A percentile compares a stretch with the other conserved stretches of the same genome.
Conservation (phyloP, 2,113 vertebrate species). For the Chunga burmeisteri region DNA sequence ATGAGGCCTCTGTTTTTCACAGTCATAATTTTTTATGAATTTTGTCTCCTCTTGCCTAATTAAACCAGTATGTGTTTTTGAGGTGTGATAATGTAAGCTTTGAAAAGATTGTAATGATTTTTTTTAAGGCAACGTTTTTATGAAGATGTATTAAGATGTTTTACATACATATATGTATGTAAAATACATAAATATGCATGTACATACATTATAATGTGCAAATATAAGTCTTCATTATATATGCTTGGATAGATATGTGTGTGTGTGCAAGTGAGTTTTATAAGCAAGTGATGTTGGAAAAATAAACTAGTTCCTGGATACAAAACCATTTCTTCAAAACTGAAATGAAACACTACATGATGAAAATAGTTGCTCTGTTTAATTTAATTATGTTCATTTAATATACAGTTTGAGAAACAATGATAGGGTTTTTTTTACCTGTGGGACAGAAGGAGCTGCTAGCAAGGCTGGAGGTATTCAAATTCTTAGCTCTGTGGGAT, state of each 20-base stretch:
- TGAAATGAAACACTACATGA: background rate
- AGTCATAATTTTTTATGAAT: background rate
- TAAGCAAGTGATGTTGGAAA: background rate
- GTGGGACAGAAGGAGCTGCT: background rate
- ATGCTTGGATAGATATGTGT: background rate
- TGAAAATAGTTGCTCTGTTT: background rate
- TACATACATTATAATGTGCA: background rate
- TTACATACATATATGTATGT: background rate
- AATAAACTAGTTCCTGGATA: background rate
- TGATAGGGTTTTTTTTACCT: background rate
- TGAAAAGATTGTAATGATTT: background rate
- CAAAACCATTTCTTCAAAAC: background rate
- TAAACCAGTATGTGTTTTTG: background rate
- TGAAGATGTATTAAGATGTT: background rate
- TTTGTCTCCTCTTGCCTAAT: background rate
- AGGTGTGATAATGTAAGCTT: background rate
- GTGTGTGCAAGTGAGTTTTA: background rate
- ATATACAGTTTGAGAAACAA: background rate
- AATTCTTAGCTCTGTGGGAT: conserved; percentile 24
- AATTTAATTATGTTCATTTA: background rate
- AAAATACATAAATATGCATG: background rate
- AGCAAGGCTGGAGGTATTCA: background rate
- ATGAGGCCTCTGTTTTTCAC: background rate
- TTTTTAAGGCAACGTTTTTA: background rate
- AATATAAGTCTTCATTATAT: background rate